Conservation (phyloP, 2,888 invertebrate genomes). For the Phlogophora meticulosa region DNA sequence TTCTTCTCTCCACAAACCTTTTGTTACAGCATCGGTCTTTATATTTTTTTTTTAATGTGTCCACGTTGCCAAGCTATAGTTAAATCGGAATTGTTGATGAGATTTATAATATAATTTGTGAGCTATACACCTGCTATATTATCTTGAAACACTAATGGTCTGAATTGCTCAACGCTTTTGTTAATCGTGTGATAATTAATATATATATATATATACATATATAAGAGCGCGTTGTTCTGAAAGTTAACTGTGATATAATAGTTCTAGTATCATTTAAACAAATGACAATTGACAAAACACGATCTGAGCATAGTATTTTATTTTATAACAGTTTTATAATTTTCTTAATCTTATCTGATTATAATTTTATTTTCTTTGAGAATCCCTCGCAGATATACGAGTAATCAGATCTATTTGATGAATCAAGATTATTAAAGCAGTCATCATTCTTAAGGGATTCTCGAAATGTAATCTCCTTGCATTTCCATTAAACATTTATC, state of each 20-base stretch:
- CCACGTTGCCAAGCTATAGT: slow-evolving; percentile 70
- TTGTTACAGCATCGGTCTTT: slow-evolving; percentile 77
- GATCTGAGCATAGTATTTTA: neutral
- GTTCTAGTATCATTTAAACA: neutral
- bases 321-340: neutral
- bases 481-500: neutral
- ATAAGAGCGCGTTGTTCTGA: slow-evolving; percentile 18
- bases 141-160: slow-evolving; percentile 65
- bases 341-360: slow-evolving; percentile 23
- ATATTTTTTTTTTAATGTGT: slow-evolving; percentile 60
- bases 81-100: slow-evolving; percentile 62
- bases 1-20: slow-evolving; percentile 79
- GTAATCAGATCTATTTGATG: neutral
- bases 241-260: slow-evolving; percentile 17
- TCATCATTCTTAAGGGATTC: neutral
- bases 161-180: slow-evolving; percentile 55
- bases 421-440: neutral
- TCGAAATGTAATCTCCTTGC: neutral
- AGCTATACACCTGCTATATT: slow-evolving; percentile 72
- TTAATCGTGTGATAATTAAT: slow-evolving; percentile 63
- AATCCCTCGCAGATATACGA: too few relatives aligned
- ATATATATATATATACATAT: slow-evolving; percentile 33
- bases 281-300: neutral
- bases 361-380: too few relatives aligned
- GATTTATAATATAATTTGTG: slow-evolving; percentile 75